A percentile compares a stretch with the other conserved stretches of the same genome.
Evolutionary conservation across 2,797 vertebrate genomes (phyloP).

Genomic region (Danio choprae): DNA sequence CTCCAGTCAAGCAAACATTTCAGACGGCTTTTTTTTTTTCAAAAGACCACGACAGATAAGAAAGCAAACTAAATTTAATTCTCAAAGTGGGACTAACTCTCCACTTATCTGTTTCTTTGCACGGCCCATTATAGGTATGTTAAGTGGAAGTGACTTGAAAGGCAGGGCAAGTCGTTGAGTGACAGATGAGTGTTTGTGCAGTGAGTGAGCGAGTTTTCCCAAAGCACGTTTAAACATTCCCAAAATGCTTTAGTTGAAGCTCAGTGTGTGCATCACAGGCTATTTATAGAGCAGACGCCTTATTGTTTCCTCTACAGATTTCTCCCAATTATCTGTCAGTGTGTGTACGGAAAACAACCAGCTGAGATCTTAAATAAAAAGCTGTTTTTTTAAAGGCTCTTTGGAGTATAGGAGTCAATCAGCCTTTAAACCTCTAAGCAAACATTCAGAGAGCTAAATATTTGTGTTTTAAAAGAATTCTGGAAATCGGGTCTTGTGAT

Average conservation of each 20-base stretch:
- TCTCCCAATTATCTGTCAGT: conserved; percentile 42
- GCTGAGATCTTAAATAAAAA: conserved; percentile 6
- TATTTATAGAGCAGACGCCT: conserved; percentile 69
- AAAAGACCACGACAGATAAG: conserved; percentile 40
- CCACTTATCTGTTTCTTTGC: conserved; percentile 39
- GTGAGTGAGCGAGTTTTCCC: conserved; percentile 38
- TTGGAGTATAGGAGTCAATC: background rate
- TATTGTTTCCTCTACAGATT: conserved; percentile 55
- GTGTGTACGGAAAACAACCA: background rate
- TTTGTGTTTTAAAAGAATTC: background rate
- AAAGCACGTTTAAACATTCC: conserved; percentile 71
- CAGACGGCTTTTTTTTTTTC: conserved; percentile 39
- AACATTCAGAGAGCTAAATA: conserved; percentile 2
- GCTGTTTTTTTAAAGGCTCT: background rate
- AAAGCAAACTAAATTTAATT: conserved; percentile 43
- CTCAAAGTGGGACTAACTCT: conserved; percentile 35
- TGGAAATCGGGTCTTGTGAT: background rate
- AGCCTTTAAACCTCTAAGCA: background rate
- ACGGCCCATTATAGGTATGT: conserved; percentile 54
- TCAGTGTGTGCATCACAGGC: conserved; percentile 61
- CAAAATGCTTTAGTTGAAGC: conserved; percentile 73
- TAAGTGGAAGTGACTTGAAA: conserved; percentile 51
- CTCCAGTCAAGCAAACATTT: conserved; percentile 21
- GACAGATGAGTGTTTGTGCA: conserved; percentile 49
- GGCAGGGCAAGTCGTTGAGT: conserved; percentile 55